Conservation (phyloP, 2,113 vertebrate species). For the Tachysurus fulvidraco region DNA sequence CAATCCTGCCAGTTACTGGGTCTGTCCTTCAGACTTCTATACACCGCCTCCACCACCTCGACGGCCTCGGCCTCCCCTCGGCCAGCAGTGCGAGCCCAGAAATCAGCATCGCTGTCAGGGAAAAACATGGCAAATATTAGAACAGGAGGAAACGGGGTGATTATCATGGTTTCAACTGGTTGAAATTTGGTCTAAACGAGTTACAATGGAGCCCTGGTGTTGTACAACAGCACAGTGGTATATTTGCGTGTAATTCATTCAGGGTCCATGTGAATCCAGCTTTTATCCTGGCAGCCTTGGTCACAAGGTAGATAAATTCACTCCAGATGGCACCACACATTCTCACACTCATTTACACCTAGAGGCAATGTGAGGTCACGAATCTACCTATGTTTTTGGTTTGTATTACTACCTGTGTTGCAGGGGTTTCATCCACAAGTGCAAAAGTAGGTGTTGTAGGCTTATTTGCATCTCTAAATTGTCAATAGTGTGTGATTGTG, state of each 20-base stretch:
- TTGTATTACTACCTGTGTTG: too few species aligned
- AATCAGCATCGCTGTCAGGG: constrained; percentile 68
- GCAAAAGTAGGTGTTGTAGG: too few species aligned
- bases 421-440: too few species aligned
- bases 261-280: background rate
- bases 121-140: background rate
- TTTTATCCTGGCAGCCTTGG: background rate
- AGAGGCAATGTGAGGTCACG: background rate
- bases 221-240: background rate
- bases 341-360: background rate
- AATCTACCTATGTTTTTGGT: background rate
- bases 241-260: background rate
- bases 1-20: constrained; percentile 75
- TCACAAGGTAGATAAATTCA: background rate
- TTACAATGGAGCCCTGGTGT: background rate
- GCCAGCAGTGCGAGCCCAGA: constrained; percentile 62
- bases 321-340: background rate
- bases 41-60: constrained; percentile 69
- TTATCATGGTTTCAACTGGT: background rate
- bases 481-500: too few species aligned
- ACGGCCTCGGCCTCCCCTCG: constrained; percentile 59
- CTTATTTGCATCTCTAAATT: too few species aligned
- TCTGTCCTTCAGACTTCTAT: constrained; percentile 63
- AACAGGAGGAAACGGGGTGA: background rate
- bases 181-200: too few species aligned